Base-by-base conservation (phyloP, 2,113 vertebrate genomes). In the Oxygymnocypris stewartii region DNA sequence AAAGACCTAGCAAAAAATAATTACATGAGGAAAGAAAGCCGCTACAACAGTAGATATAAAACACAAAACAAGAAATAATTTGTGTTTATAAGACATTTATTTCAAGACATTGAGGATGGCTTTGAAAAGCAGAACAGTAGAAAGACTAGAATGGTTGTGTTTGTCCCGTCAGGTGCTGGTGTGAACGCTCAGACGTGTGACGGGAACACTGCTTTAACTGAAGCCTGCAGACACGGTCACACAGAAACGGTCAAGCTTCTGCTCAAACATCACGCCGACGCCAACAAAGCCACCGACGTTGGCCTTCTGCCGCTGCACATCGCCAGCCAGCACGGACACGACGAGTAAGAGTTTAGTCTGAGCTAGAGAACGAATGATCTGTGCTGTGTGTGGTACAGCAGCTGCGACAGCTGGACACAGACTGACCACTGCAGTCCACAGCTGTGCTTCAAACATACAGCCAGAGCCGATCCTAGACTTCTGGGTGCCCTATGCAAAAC, bases 141-240 rank as follows among this genome's bases (percentile, higher is more conserved):
- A 57, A 59, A 59, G 20, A 10, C 57, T 20, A 57, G 54, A 9
- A 3, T 59, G 20, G 75, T 49, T 75, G 54, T 59, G 57, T 59
- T 1, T 51, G 61, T 40, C 8, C 18, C 4, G 25, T 47, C 61
- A 99, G 98, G 97, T 16, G 97, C 96, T 37, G 96, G 97, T 84
- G 96, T 99, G 91, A 98, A 99, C 89, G 96, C 96, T 6, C 96
- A 98, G 92, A 97, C 97, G 37, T 97, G 96, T 47, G 97, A 99
- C 42, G 94, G 94, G 0, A 93, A 95, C 0, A 97, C 97, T 0
- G 97, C 98, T 20, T 94, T 99, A 89, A 97, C 96, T 18, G 96
- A 98, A 91, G 97, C 97, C 12, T 94, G 95, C 92, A 97, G 96
- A 93, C 96, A 98, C 0, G 97, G 95, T 6, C 96, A 97, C 1